Conservation (phyloP, 2,797 vertebrate genomes). For the Uromys caudimaculatus region DNA sequence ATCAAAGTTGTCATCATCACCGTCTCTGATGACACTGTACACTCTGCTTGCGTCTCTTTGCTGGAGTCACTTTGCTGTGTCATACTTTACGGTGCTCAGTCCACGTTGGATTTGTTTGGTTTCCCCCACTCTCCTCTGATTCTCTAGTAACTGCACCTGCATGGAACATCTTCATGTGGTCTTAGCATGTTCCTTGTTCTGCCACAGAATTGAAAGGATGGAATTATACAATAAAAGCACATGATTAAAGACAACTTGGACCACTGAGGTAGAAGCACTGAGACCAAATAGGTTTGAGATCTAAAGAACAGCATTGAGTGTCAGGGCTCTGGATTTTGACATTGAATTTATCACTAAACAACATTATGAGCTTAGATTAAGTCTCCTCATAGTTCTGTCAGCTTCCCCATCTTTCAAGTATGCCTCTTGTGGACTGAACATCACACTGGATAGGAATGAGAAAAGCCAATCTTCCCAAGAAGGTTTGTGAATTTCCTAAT, state of each 20-base stretch:
- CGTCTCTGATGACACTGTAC: background rate
- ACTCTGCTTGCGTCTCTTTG: background rate
- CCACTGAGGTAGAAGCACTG: background rate
- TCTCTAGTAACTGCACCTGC: background rate
- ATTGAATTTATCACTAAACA: background rate
- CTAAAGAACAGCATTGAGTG: background rate
- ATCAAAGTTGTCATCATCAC: background rate
- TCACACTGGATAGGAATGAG: background rate
- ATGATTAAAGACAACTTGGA: background rate
- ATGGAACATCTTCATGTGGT: background rate
- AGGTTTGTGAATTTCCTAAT: background rate
- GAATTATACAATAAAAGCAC: background rate
- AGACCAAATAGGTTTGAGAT: background rate
- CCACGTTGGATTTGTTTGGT: background rate
- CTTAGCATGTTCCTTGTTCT: background rate
- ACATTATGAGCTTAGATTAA: background rate
- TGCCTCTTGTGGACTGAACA: background rate
- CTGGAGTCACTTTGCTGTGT: no score
- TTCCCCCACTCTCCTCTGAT: background rate
- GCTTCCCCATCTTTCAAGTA: background rate
- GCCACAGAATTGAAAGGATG: background rate
- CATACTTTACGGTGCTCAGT: background rate
- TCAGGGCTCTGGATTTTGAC: background rate
- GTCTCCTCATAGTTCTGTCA: background rate
- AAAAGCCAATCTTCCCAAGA: background rate